Base-by-base conservation (phyloP, 1,140 invertebrate species). In the Drosophila parvula region DNA sequence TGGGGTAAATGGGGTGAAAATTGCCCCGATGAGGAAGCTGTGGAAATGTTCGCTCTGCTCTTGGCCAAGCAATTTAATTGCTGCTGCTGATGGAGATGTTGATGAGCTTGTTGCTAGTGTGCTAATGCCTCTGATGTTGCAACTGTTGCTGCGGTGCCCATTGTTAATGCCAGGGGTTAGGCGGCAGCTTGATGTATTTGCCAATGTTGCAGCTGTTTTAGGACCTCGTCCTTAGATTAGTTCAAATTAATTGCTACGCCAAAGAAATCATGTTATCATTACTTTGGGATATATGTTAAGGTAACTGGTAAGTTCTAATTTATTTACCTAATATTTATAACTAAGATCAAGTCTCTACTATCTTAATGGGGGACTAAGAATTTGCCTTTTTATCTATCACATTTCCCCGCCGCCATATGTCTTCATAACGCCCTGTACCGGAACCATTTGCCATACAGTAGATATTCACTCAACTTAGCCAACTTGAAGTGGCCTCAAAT, bases 51-150 rank as follows among this genome's bases (percentile, higher is more conserved):
- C 53, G 36, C 30, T 12, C n/a, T 38, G 41, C 50, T 58, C 41
- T 70, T 44, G 61, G 8, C 36, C 9, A 22, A 11, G 36, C 51
- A 71, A 59, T 71, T 73, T 59, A 71, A 71, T 71, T 59, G 69
- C 44, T 50, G 51, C 44, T 71, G 51, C 28, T 70, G 68, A 58
- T 58, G 65, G 65, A 70, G 65, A 59, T 50, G 51, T 41, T 43
- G 51, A 71, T 48, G 68, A 58, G 64, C 64, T 71, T 48, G 68
- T 53, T 69, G 64, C 34, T 16, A 30, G 34, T 32, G 41, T 38
- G 50, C 50, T 68, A 68, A 70, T 68, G 48, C 63, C 30, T 36
- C 53, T 40, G 38, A 30, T 68, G 34, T 40, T 57, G 36, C 51
- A 48, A 70, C 64, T 34, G 43, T 71, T 58, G 43, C 69, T 73